Evolutionary conservation across 2,113 vertebrate species (phyloP).

Genomic region (Egretta garzetta): DNA sequence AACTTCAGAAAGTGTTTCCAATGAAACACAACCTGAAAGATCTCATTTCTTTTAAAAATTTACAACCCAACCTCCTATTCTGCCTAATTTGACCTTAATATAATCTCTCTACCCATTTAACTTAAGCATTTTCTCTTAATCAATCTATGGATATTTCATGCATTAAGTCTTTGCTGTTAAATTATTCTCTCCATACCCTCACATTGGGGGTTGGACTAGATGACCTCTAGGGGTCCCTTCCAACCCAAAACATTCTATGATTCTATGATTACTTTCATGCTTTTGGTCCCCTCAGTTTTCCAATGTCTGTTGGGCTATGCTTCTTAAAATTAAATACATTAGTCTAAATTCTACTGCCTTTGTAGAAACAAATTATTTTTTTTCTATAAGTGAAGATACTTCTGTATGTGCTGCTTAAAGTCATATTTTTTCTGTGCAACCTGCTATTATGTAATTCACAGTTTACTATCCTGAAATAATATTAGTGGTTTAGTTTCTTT

Average conservation of each 20-base stretch:
- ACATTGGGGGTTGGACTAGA: background rate
- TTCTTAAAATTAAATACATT: background rate
- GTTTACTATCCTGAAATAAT: background rate
- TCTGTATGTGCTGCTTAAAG: background rate
- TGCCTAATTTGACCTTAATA: background rate
- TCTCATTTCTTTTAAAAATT: background rate
- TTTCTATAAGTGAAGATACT: background rate
- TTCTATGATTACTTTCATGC: background rate
- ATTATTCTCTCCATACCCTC: background rate
- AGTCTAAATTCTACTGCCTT: background rate
- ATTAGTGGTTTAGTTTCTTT: background rate
- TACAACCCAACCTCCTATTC: background rate
- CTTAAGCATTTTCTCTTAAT: conserved; percentile 11
- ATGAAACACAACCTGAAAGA: background rate
- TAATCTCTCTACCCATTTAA: background rate
- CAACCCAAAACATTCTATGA: no score
- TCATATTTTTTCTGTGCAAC: background rate
- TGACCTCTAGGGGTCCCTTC: no score
- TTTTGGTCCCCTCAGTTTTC: background rate
- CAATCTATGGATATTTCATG: background rate
- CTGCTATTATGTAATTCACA: background rate
- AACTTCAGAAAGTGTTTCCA: background rate
- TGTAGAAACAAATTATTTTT: background rate
- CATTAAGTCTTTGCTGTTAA: background rate
- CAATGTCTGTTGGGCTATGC: background rate